These are phyloP conservation scores for Thecophora atra DNA, from an alignment of 2,888 invertebrate genomes.

Conservation along the genomic window DNA sequence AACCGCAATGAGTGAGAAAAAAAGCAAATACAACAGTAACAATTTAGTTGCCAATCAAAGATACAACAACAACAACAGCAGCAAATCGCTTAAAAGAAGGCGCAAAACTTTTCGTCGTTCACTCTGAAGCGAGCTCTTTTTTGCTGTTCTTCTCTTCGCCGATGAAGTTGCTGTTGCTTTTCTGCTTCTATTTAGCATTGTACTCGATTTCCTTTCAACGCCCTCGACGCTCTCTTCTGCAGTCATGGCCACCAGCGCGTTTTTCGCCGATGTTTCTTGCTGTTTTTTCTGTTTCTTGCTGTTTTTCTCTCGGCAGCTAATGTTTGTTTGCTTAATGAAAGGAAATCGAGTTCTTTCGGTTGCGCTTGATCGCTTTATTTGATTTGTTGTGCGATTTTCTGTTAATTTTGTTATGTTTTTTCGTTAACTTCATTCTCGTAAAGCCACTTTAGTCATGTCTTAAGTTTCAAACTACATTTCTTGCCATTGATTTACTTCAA, in stretches of 20 bases:
- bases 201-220: not conserved
- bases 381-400: constrained; percentile 24
- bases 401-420: not conserved
- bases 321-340: constrained; percentile 10
- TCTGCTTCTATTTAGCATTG: not conserved
- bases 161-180: not conserved
- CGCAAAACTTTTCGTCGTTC: not conserved
- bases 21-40: not conserved
- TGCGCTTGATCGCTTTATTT: constrained; percentile 32
- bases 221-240: not conserved
- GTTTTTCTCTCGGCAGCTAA: not conserved
- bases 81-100: not conserved
- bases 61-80: not conserved
- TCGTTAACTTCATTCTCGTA: not conserved
- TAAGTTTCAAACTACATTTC: constrained; percentile 21
- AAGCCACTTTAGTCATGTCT: constrained; percentile 28
- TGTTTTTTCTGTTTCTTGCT: not conserved
- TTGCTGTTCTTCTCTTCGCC: not conserved
- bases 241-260: not conserved
- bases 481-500: not conserved
- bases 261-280: not conserved
- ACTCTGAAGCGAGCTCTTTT: not conserved
- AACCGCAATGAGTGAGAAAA: not conserved
- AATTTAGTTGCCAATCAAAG: not conserved
- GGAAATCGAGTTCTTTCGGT: constrained; percentile 32